Conservation (phyloP, 1,140 invertebrate genomes). For the Sycophaga agraensis region DNA sequence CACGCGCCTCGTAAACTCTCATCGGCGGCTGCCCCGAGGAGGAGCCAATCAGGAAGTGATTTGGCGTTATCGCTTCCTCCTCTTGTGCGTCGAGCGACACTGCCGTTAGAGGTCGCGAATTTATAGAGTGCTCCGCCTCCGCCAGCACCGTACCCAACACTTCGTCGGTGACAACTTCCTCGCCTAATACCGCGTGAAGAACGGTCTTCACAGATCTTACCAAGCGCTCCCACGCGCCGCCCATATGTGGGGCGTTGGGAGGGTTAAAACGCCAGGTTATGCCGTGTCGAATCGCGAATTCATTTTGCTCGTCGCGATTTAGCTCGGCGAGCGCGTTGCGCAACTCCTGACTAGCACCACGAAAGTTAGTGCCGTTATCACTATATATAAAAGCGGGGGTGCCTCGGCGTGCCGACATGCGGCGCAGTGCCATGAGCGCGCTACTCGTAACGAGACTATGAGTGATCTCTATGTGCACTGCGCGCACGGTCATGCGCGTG, state of each 20-base stretch:
- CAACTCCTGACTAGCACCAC: too few species aligned
- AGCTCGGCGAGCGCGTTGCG: too few species aligned
- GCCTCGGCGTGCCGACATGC: slow-evolving; percentile 36
- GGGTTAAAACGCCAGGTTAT: neutral
- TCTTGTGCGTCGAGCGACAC: neutral
- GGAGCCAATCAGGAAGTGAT: neutral
- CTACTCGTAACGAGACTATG: slow-evolving; percentile 29
- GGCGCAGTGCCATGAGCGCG: slow-evolving; percentile 32
- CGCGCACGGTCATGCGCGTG: slow-evolving; percentile 34
- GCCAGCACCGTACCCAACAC: neutral
- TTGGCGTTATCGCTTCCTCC: neutral
- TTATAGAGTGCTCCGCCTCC: neutral
- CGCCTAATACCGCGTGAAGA: neutral
- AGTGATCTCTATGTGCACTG: slow-evolving; percentile 37
- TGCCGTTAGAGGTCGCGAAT: neutral
- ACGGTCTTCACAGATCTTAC: neutral
- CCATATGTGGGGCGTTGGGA: neutral
- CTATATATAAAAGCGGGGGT: slow-evolving; percentile 22
- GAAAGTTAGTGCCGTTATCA: slow-evolving; percentile 42
- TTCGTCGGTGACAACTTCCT: neutral
- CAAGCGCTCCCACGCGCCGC: neutral
- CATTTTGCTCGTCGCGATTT: too few species aligned
- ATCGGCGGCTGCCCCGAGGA: neutral
- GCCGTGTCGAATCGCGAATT: neutral
- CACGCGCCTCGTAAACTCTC: neutral